Evolutionary conservation across 2,888 invertebrate genomes (phyloP).

Genomic region (Tachina fera): DNA sequence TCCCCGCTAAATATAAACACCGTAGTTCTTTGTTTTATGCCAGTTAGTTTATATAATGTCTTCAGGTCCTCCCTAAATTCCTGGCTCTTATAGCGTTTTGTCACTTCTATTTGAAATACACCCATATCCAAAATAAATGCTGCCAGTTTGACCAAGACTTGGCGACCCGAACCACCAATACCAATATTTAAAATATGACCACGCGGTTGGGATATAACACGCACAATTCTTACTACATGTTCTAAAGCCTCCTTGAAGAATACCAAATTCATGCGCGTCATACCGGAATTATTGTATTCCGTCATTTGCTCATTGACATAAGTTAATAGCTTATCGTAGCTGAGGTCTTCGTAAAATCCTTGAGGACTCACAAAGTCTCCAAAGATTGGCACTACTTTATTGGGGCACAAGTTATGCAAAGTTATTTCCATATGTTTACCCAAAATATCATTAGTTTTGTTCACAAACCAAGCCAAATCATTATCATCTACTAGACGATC

Average conservation of each 20-base stretch:
- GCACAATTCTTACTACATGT: slow-evolving; percentile 91
- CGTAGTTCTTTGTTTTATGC: slow-evolving; percentile 89
- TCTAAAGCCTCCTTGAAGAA: slow-evolving; percentile 94
- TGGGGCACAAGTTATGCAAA: slow-evolving; percentile 90
- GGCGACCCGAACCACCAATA: slow-evolving; percentile 93
- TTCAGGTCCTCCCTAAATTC: slow-evolving; percentile 94
- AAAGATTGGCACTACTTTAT: slow-evolving; percentile 88
- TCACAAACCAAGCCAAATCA: slow-evolving; percentile 90
- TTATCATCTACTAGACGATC: slow-evolving; percentile 91
- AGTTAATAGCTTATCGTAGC: slow-evolving; percentile 85
- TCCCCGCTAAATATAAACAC: slow-evolving; percentile 94
- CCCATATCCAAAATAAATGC: slow-evolving; percentile 91
- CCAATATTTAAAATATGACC: slow-evolving; percentile 94
- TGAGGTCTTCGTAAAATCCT: slow-evolving; percentile 90
- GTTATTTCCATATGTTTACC: slow-evolving; percentile 92
- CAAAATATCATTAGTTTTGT: slow-evolving; percentile 88
- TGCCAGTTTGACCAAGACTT: slow-evolving; percentile 90
- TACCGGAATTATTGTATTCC: slow-evolving; percentile 89
- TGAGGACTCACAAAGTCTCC: slow-evolving; percentile 92
- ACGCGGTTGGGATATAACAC: slow-evolving; percentile 92
- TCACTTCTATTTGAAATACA: slow-evolving; percentile 91
- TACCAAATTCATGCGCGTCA: slow-evolving; percentile 91
- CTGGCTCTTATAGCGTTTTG: slow-evolving; percentile 88
- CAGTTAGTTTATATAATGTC: slow-evolving; percentile 87
- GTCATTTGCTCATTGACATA: slow-evolving; percentile 83